phyloP scores from a whole-genome alignment of 2,797 vertebrate species.

The Sebastes diaconus region DNA sequence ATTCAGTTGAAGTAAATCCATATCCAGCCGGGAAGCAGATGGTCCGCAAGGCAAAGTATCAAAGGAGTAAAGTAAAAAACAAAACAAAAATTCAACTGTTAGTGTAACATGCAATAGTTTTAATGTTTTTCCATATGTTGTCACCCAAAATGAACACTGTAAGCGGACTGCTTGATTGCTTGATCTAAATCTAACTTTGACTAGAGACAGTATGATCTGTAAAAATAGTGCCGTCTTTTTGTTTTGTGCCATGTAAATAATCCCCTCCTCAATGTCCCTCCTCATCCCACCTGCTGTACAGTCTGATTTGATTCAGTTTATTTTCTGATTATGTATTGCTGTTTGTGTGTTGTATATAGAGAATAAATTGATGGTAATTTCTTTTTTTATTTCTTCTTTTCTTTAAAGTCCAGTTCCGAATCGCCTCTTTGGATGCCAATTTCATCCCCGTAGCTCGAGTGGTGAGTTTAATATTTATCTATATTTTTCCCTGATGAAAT shows the following conservation, averaged over 20 bases:
- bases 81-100: too few relatives aligned
- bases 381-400: not conserved
- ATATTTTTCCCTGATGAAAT: not conserved
- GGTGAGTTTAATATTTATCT: conserved; percentile 62
- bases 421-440: conserved; percentile 79
- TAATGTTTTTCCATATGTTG: too few relatives aligned
- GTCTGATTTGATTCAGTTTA: not conserved
- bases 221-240: not conserved
- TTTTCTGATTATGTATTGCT: not conserved
- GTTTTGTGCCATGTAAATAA: not conserved
- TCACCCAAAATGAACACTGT: too few relatives aligned
- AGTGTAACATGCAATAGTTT: too few relatives aligned
- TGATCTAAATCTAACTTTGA: not conserved
- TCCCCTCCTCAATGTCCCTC: not conserved
- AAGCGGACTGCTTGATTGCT: too few relatives aligned
- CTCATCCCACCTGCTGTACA: not conserved
- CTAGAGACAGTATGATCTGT: not conserved
- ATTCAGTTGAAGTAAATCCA: too few relatives aligned
- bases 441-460: conserved; percentile 69
- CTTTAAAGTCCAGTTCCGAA: conserved; percentile 81
- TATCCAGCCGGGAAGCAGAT: too few relatives aligned
- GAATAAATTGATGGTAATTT: not conserved
- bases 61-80: too few relatives aligned
- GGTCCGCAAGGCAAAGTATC: too few relatives aligned
- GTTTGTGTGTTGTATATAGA: not conserved